These are phyloP conservation scores for Chrysogorgia sp. DNA, from an alignment of 92 coral and sea anemone species.

Conservation along the genomic window DNA sequence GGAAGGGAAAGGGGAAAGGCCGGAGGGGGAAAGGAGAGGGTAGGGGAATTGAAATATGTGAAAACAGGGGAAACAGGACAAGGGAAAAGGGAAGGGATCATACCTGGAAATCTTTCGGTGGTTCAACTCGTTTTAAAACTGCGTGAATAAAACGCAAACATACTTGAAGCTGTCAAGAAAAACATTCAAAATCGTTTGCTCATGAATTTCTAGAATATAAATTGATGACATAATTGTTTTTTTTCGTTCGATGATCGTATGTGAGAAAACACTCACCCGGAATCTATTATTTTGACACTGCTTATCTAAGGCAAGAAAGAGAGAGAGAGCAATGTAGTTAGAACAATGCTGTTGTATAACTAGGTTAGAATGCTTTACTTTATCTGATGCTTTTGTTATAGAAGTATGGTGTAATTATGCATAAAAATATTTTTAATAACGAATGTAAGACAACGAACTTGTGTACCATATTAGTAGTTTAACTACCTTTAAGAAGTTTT, in stretches of 20 bases:
- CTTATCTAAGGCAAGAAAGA: neutral
- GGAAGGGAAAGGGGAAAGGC: too few relatives aligned
- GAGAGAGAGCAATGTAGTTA: neutral
- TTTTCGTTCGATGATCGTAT: neutral
- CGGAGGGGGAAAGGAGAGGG: too few relatives aligned
- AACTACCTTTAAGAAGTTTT: too few relatives aligned
- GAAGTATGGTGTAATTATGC: too few relatives aligned
- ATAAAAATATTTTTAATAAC: too few relatives aligned
- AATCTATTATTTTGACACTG: neutral
- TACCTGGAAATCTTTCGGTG: slow-evolving; percentile 35
- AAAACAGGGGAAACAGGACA: too few relatives aligned
- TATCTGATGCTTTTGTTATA: too few relatives aligned
- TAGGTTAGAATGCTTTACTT: neutral
- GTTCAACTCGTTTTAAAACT: slow-evolving; percentile 33
- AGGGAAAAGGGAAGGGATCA: neutral
- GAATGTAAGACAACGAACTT: too few relatives aligned
- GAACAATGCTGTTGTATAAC: too few relatives aligned
- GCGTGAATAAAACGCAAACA: slow-evolving; percentile 31
- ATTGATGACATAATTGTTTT: neutral
- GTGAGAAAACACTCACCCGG: neutral
- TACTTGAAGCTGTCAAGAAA: slow-evolving; percentile 14
- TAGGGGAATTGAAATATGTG: too few relatives aligned
- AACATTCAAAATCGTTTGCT: neutral
- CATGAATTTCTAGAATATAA: neutral
- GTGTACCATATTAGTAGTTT: too few relatives aligned